Evolutionary conservation across 2,113 vertebrate genomes (phyloP).

Genomic region (Nyctereutes procyonoides): DNA sequence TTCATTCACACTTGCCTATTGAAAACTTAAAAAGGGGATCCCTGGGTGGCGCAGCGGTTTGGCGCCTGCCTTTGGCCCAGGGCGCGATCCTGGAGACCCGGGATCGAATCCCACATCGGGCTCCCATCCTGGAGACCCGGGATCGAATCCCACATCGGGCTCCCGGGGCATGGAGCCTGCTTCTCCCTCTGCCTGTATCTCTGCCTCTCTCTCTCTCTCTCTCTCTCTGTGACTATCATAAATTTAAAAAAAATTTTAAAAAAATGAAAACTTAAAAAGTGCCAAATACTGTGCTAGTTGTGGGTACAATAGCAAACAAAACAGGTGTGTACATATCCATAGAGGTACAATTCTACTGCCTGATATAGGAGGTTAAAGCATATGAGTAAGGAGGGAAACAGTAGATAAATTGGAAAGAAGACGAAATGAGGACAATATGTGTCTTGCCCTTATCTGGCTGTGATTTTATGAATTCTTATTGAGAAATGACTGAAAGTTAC

Average conservation of each 20-base stretch:
- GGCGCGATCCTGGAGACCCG: too few species aligned
- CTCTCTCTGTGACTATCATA: too few species aligned
- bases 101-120: too few species aligned
- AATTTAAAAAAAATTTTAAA: too few species aligned
- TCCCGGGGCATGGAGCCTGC: too few species aligned
- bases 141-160: too few species aligned
- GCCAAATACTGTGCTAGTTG: neutral
- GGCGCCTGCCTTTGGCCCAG: too few species aligned
- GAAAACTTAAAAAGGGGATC: neutral
- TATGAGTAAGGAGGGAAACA: neutral
- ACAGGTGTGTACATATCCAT: neutral
- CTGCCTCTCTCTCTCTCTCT: too few species aligned
- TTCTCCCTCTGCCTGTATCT: too few species aligned
- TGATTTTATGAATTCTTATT: conserved; percentile 19
- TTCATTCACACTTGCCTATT: neutral
- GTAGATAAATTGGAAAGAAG: neutral
- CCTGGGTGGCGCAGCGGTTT: too few species aligned
- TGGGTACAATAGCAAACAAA: neutral
- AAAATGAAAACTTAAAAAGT: neutral
- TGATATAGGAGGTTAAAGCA: neutral
- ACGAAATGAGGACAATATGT: neutral
- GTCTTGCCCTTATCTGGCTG: neutral
- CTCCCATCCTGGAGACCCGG: too few species aligned
- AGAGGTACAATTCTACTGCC: neutral
- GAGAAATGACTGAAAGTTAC: conserved; percentile 42